Percentiles rank a stretch among this genome's conserved stretches.
phyloP scores from a whole-genome alignment of 92 coral and sea anemone species.

The Muricea muricata region DNA sequence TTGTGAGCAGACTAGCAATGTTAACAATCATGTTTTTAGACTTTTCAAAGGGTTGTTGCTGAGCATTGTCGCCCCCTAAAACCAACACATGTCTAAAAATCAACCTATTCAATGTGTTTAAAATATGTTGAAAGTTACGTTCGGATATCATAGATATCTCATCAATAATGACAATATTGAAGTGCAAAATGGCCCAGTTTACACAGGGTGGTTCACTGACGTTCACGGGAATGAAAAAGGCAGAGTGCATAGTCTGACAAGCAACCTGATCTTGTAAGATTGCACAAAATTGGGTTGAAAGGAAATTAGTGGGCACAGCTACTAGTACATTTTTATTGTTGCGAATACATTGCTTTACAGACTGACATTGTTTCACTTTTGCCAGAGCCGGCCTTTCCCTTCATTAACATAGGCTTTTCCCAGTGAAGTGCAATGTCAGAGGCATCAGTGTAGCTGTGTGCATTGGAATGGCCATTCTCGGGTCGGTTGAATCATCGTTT shows the following conservation, averaged over 20 bases:
- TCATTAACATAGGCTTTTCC: constrained; percentile 18
- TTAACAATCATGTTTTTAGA: neutral
- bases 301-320: constrained; percentile 4
- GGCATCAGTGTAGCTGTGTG: neutral
- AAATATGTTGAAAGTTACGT: neutral
- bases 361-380: neutral
- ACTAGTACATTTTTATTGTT: neutral
- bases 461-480: too few relatives aligned
- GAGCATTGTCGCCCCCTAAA: neutral
- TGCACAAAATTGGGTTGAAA: neutral
- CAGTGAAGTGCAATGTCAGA: neutral
- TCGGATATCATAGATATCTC: constrained; percentile 45
- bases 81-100: constrained; percentile 6
- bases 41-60: constrained; percentile 20
- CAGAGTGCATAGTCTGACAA: constrained; percentile 22
- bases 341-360: neutral
- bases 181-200: neutral
- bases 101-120: neutral
- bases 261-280: neutral
- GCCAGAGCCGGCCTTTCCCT: constrained; percentile 21
- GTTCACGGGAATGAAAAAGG: constrained; percentile 20
- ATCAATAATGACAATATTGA: constrained; percentile 30
- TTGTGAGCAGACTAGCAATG: neutral
- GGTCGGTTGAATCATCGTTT: neutral
- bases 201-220: neutral